Evolutionary conservation across 2,888 invertebrate species (phyloP).

Genomic region (Julus scandinavius): DNA sequence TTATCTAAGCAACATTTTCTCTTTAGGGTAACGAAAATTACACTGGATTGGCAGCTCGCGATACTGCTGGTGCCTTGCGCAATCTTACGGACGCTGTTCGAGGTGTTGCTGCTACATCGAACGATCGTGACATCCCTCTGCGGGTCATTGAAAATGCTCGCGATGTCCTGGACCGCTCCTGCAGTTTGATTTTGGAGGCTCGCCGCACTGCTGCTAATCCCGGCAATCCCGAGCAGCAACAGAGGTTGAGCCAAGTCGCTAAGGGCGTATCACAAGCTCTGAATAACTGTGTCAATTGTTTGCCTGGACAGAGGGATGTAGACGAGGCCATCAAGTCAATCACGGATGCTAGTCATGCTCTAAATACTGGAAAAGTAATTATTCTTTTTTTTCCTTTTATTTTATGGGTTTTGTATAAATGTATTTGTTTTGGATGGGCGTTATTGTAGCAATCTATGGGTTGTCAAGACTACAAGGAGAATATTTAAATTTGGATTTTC

Average conservation of each 20-base stretch:
- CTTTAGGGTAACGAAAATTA: conserved; percentile 77
- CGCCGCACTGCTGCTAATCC: conserved; percentile 78
- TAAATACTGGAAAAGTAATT: conserved; percentile 68
- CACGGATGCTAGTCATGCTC: conserved; percentile 75
- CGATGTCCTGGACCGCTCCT: conserved; percentile 82
- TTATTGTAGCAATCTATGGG: not conserved
- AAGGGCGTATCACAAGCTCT: conserved; percentile 78
- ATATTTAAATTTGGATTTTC: no score
- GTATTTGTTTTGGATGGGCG: not conserved
- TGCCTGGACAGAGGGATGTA: conserved; percentile 95
- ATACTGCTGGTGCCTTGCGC: conserved; percentile 80
- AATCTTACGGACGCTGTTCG: conserved; percentile 80
- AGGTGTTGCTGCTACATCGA: conserved; percentile 79
- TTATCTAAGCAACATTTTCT: not conserved
- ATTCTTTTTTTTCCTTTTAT: conserved; percentile 62
- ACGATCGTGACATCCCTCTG: conserved; percentile 70
- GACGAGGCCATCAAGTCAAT: conserved; percentile 87
- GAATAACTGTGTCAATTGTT: conserved; percentile 80
- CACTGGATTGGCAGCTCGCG: conserved; percentile 82
- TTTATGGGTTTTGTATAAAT: not conserved
- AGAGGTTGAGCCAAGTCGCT: conserved; percentile 77
- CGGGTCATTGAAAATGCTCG: conserved; percentile 73
- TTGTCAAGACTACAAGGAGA: not conserved
- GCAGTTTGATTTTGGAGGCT: conserved; percentile 83
- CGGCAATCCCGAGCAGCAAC: conserved; percentile 71